These are phyloP conservation scores for Drosophila carrolli DNA, from an alignment of 1,140 invertebrate species.

Conservation along the genomic window DNA sequence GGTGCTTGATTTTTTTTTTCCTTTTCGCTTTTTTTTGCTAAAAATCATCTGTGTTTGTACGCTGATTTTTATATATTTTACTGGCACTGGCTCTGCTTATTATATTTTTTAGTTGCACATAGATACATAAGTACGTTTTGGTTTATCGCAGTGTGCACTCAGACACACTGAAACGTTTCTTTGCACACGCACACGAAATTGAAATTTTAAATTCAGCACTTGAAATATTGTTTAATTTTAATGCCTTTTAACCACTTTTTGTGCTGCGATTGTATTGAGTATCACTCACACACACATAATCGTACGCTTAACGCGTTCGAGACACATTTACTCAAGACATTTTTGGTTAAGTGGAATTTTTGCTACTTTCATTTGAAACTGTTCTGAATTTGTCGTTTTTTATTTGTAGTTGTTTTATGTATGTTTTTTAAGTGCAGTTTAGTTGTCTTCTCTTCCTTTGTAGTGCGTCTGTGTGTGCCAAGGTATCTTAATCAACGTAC, in stretches of 20 bases:
- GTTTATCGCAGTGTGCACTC: constrained; percentile 18
- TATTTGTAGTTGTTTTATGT: constrained; percentile 12
- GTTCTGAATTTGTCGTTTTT: constrained; percentile 23
- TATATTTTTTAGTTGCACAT: constrained; percentile 78
- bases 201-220: constrained; percentile 61
- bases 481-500: constrained; percentile 84
- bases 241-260: constrained; percentile 68
- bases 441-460: constrained; percentile 60
- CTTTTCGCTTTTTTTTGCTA: constrained; percentile 79
- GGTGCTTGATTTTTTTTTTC: constrained; percentile 76
- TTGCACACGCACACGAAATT: constrained; percentile 56
- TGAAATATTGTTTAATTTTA: constrained; percentile 68
- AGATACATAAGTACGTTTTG: constrained; percentile 53
- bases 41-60: constrained; percentile 82
- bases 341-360: constrained; percentile 56
- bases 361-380: constrained; percentile 47
- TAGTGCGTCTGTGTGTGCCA: constrained; percentile 62
- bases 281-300: constrained; percentile 13
- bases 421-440: constrained; percentile 42
- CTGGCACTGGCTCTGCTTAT: constrained; percentile 56
- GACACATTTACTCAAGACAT: constrained; percentile 74
- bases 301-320: constrained; percentile 63
- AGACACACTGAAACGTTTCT: constrained; percentile 40
- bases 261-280: constrained; percentile 40
- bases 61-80: constrained; percentile 76